Evolutionary conservation across 2,113 vertebrate genomes (phyloP), one percentile per base, ranked within the genome.

Genomic region (Chelonoidis abingdonii): DNA sequence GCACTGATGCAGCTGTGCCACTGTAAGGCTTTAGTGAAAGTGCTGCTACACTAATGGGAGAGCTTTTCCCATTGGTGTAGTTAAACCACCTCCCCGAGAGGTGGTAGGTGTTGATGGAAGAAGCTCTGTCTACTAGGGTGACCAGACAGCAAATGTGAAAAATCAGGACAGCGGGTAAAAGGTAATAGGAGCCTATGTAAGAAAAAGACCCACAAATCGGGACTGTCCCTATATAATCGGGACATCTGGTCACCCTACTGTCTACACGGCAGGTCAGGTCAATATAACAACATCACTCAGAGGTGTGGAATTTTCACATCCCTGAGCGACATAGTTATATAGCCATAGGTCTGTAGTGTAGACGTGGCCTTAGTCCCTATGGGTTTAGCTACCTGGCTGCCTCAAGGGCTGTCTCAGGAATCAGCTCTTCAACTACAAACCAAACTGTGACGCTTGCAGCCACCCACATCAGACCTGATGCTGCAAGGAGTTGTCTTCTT

Each of bases 371-470:
- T 72, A 11, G 19, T 72, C 21, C 69, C 69, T 41, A 21, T 38
- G n/a, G 21, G 22, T 80, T 91, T 59, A 86, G 21, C 0, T 11
- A 2, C 4, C 76, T 75, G 4, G 8, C 88, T 62, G 2, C 72
- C 59, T 38, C 1, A 57, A 29, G 1, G 1, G 53, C 24, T 82
- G 72, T 81, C 59, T 69, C 78, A 93, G 86, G 91, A 87, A 38
- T 62, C 1, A 24, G 6, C 8, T 83, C 14, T 31, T 31, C 25
- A 50, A 12, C 10, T 79, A 25, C 41, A 17, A 3, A 53, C 41
- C 80, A 8, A 80, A 8, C 2, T 21, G 12, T 5, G 1, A 72
- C 0, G 2, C 14, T 91, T 59, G 9, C 16, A 29, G 2, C 1
- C 9, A 7, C 38, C 47, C 88, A 7, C 13, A 76, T 91, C 8